Percentiles rank a stretch among this genome's conserved stretches.
phyloP scores from a whole-genome alignment of 1,140 invertebrate species.

The Drosophila prosaltans region DNA sequence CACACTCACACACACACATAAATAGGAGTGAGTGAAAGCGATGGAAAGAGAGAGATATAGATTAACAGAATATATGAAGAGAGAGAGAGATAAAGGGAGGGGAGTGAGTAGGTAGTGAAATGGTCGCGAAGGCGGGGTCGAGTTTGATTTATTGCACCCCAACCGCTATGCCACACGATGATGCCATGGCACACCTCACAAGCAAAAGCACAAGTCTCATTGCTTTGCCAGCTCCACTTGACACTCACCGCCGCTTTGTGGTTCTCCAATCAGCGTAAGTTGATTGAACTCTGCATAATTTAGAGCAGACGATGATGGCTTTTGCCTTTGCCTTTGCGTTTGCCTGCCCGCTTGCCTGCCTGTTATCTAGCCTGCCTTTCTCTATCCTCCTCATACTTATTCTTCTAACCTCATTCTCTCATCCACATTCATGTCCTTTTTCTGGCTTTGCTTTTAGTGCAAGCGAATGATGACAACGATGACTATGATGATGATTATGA shows the following conservation, averaged over 20 bases:
- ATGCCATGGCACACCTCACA: neutral
- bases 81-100: neutral
- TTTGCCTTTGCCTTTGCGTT: constrained; percentile 1
- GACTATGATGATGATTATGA: neutral
- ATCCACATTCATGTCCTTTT: neutral
- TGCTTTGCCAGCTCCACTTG: constrained; percentile 34
- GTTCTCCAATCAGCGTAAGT: constrained; percentile 60
- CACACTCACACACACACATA: neutral
- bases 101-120: neutral
- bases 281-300: constrained; percentile 66
- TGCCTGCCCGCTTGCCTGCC: neutral
- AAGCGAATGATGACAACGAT: neutral
- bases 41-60: neutral
- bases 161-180: constrained; percentile 21
- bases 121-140: constrained; percentile 7
- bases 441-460: constrained; percentile 20
- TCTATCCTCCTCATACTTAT: neutral
- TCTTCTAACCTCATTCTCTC: neutral
- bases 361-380: neutral
- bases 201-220: no score
- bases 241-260: constrained; percentile 60
- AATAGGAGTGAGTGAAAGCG: neutral
- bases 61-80: neutral
- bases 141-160: constrained; percentile 54
- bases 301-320: constrained; percentile 27